Base-by-base conservation (phyloP, 2,888 invertebrate species). In the Lochmaea crataegi region DNA sequence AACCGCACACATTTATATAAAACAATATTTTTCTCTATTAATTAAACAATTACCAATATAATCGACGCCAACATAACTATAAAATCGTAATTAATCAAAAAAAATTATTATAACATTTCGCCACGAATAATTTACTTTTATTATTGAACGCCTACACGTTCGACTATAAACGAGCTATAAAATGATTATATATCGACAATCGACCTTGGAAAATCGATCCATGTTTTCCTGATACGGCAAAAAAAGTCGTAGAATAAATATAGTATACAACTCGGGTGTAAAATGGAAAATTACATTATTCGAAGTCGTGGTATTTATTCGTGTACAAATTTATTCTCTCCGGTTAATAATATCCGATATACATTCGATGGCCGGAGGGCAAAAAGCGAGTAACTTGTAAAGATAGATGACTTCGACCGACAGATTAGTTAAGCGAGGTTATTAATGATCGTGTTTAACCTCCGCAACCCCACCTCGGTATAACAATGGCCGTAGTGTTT, bases 401-500 rank as follows among this genome's bases (percentile, higher is more conserved):
- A 87, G 87, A 87, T 87, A 86, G 87, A 87, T 87, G 86, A 86
- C 85, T 87, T 85, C 85, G 87, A 87, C 88, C 88, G 89, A 89
- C 89, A 89, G 90, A 90, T 90, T 90, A 89, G 89, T 90, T 90
- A 89, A 89, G 85, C 86, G 86, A 87, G 88, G 89, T 90, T 89
- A 90, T 90, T 90, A 90, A 90, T 90, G 89, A 89, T 88, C 88
- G 86, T 89, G 89, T 89, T 90, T 89, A 90, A 90, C 89, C 89
- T 88, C 86, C 84, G 83, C 86, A 86, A 88, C 88, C 87, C 88
- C 87, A 86, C 85, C 85, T 83, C 83, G 82, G 84, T 41, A 32
- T 32, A 85, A 86, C 86, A 86, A 86, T 86, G 84, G 85, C 84
- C 84, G 84, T 84, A 85, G 86, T 85, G 85, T 85, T 86, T 86